These are phyloP conservation scores for Lepus europaeus DNA, from an alignment of 2,113 vertebrate species.

Conservation along the genomic window DNA sequence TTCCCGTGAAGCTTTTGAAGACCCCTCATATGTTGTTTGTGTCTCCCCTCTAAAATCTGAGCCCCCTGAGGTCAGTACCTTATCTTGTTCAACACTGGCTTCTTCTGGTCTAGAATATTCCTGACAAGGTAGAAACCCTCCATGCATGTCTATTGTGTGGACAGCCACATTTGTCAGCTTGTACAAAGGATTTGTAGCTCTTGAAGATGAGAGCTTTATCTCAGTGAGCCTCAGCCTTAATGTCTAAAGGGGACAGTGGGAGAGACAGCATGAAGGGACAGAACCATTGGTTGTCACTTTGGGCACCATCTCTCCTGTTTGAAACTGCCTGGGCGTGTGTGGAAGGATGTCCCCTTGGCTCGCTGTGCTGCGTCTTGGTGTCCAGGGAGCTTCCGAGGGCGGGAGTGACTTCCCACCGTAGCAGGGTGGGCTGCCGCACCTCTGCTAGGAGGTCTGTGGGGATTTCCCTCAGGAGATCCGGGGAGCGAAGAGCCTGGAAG, in stretches of 20 bases:
- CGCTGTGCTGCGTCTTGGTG: neutral
- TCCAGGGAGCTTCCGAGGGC: neutral
- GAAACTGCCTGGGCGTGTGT: neutral
- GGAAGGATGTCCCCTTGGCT: conserved; percentile 11
- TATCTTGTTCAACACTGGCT: conserved; percentile 29
- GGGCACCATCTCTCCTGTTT: neutral
- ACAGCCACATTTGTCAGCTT: neutral
- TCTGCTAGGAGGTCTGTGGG: neutral
- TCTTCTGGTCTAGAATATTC: neutral
- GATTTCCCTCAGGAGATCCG: conserved; percentile 28
- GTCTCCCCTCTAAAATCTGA: conserved; percentile 12
- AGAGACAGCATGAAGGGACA: neutral
- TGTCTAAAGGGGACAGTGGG: neutral
- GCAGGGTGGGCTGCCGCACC: neutral
- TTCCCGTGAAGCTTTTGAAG: too few relatives aligned
- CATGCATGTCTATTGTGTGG: neutral
- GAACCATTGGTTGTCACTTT: neutral
- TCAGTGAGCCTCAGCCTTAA: neutral
- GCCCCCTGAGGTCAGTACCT: neutral
- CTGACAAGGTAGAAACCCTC: neutral
- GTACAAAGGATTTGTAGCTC: neutral
- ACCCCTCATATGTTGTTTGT: neutral
- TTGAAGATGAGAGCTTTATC: neutral
- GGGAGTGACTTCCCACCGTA: neutral
- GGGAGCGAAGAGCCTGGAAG: neutral